Evolutionary conservation across 2,797 vertebrate genomes (phyloP), one percentile per base, ranked within the genome.

Genomic region (Dicrostonyx torquatus): DNA sequence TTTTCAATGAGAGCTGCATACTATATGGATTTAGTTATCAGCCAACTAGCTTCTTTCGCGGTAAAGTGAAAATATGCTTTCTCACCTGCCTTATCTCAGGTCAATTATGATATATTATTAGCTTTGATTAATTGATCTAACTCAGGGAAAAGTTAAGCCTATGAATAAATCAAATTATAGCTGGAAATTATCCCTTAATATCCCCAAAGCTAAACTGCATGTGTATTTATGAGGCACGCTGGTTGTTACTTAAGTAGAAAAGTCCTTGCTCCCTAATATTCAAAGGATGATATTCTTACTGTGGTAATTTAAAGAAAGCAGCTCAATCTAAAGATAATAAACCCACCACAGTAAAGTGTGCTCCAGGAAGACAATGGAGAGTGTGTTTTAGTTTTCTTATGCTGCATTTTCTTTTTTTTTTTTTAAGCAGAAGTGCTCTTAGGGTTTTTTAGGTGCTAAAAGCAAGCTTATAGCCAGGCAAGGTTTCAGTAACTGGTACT

Each of bases 391-490:
- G 53, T 64, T 89, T 76, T 77, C 75, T 97, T 72, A 79, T 89
- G 55, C 77, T 66, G 17, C 17, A 64, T 55, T 17, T 17, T 55
- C n/a, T 64, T 11, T 12, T 62, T 11, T 9, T 60, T n/a, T 20
- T 5, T 60, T 88, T 60, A 58, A 58, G 55, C 29, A 97, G 73
- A 95, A 96, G 72, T 88, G 48, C 60, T 9, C 24, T 53, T 62
- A 12, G 26, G 70, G 37, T 17, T 97, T 97, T 97, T 92, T 78
- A 96, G 94, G 91, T 75, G 75, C 48, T 29, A 88, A 92, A 88
- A 94, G 85, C 89, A 85, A 31, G 98, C 97, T 89, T 95, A 48
- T 78, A 96, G 92, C 64, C 87, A 96, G 53, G 76, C 77, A 89
- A 94, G 77, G 91, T 90, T 95, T 91, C 77, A 50, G 78, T 64